Conservation (phyloP, 2,797 vertebrate genomes). For the Sebastes minor region DNA sequence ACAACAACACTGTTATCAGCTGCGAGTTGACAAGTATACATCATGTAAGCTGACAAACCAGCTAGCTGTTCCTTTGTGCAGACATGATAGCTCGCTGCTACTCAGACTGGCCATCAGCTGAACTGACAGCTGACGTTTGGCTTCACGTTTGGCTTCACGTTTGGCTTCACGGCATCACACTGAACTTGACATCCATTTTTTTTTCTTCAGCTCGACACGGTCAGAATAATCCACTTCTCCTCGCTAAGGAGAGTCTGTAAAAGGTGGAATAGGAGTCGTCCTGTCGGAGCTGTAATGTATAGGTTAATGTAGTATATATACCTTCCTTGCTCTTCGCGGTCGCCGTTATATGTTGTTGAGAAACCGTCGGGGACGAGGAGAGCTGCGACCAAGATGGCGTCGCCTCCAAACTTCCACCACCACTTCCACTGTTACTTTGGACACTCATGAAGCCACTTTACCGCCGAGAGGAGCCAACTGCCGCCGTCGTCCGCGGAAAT, state of each 20-base stretch:
- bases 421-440: conserved; percentile 97
- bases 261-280: neutral
- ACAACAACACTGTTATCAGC: conserved; percentile 14
- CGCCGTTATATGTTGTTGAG: conserved; percentile 89
- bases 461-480: conserved; percentile 79
- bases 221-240: conserved; percentile 9
- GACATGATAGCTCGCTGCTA: conserved; percentile 67
- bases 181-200: conserved; percentile 81
- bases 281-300: no score
- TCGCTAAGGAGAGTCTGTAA: conserved; percentile 2
- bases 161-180: conserved; percentile 73
- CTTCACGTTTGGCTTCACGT: no score
- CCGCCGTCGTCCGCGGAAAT: conserved; percentile 66
- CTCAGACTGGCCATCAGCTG: conserved; percentile 68
- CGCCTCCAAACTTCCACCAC: conserved; percentile 96
- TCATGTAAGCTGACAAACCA: conserved; percentile 23
- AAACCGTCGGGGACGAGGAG: conserved; percentile 94
- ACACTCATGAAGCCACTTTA: conserved; percentile 97
- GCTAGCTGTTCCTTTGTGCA: conserved; percentile 65
- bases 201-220: conserved; percentile 45
- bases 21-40: neutral
- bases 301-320: conserved; percentile 64
- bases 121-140: conserved; percentile 81
- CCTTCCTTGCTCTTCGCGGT: conserved; percentile 91
- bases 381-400: conserved; percentile 99